Conservation (phyloP, 2,113 vertebrate species). For the Chamaea fasciata region DNA sequence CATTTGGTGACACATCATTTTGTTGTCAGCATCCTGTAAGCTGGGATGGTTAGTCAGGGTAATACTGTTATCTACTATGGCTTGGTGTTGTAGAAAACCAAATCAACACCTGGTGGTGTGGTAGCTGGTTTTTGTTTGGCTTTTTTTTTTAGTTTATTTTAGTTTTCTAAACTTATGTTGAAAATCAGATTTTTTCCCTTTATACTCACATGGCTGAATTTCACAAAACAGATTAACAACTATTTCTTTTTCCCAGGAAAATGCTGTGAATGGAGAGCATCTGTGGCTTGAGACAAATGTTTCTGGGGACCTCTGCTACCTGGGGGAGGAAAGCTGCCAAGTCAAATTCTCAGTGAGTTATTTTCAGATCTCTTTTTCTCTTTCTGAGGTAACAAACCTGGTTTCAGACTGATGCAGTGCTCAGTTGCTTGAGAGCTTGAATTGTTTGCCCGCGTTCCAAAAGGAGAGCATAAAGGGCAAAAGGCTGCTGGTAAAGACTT, state of each 20-base stretch:
- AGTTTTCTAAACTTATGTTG: not conserved
- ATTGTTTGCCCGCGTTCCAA: not conserved
- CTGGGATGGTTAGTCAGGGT: not conserved
- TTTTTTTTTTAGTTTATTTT: not conserved
- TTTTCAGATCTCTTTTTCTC: not conserved
- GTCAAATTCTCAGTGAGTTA: constrained; percentile 93
- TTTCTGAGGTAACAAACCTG: not conserved
- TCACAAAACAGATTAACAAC: not conserved
- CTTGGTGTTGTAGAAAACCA: not conserved
- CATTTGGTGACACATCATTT: not conserved
- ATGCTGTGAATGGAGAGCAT: constrained; percentile 93
- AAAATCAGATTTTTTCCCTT: not conserved
- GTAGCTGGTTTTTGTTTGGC: not conserved
- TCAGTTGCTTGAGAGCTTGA: not conserved
- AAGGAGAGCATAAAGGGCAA: not conserved
- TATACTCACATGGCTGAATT: not conserved
- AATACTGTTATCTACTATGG: not conserved
- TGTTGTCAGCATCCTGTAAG: not conserved
- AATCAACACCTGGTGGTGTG: not conserved
- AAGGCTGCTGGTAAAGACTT: not conserved
- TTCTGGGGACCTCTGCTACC: constrained; percentile 95
- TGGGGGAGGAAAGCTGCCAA: constrained; percentile 94
- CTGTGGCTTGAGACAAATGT: constrained; percentile 98
- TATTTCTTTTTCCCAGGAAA: constrained; percentile 80
- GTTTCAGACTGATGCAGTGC: not conserved